Evolutionary conservation across 2,113 vertebrate species (phyloP).

Genomic region (Nannobrachium achirus): DNA sequence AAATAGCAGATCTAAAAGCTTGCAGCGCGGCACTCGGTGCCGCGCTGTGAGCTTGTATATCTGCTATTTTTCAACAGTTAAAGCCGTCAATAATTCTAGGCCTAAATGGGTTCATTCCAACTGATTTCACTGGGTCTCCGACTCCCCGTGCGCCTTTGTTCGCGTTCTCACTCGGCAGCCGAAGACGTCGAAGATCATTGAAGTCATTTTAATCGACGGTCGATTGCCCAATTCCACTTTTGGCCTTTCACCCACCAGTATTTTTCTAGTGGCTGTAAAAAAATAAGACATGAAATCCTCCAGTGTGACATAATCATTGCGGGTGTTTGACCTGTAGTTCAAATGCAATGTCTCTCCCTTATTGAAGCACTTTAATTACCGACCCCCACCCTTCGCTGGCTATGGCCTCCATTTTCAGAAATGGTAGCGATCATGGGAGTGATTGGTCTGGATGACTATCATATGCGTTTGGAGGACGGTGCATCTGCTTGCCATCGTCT

Average conservation of each 20-base stretch:
- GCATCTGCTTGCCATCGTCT: constrained; percentile 37
- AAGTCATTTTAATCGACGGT: no score
- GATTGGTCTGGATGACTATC: constrained; percentile 17
- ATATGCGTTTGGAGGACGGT: constrained; percentile 30
- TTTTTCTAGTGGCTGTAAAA: constrained; percentile 16
- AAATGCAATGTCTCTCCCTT: constrained; percentile 28
- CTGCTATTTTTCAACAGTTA: no score
- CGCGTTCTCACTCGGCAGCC: constrained; percentile 1
- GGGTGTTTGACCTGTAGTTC: constrained; percentile 19
- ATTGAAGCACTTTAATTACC: constrained; percentile 52
- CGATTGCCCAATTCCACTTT: neutral
- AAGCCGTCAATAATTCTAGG: no score
- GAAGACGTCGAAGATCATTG: neutral
- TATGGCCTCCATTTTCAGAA: neutral
- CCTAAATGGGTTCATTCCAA: no score
- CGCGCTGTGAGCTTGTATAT: no score
- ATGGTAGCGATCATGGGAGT: neutral
- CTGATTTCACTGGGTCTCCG: constrained; percentile 5
- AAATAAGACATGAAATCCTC: constrained; percentile 16
- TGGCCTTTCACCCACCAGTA: constrained; percentile 12
- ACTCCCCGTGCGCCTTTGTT: neutral
- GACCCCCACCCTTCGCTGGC: neutral
- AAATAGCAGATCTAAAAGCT: no score
- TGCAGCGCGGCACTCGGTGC: no score
- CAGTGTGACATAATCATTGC: constrained; percentile 27